Evolutionary conservation across 1,140 invertebrate genomes (phyloP), one percentile per base, ranked within the genome.

Genomic region (Bombus superbus): DNA sequence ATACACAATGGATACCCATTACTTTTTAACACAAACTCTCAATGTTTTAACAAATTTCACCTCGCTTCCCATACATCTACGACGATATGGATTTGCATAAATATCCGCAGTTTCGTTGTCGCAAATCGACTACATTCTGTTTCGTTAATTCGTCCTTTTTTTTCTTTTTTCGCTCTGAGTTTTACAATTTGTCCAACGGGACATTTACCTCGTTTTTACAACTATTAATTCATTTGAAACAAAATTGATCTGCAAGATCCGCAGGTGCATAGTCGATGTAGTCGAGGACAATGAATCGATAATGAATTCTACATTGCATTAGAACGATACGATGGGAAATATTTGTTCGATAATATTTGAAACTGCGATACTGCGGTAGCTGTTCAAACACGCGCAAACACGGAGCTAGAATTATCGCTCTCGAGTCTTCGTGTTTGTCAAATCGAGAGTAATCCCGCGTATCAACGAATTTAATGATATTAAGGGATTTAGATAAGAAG

Each of bases 331-430:
- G 18, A 76, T 8, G 74, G 35, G 25, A 59, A 59, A 76, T 76
- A 76, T 76, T 76, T 59, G 74, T 59, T 28, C 6, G 35, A 59
- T 22, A 76, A 76, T 76, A 59, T 76, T 76, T 76, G 74, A 76
- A 76, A 40, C 47, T 53, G 47, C n/a, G 35, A 76, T 59, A n/a
- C 25, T 35, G n/a, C 35, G 25, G 18, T 28, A 25, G 42, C 25
- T 76, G 74, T 59, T 38, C 74, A 76, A 76, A 76, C 35, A 76
- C 53, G 11, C 25, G 32, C 35, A 28, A 57, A 74, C 72, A 32
- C 15, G 22, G 10, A 13, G 22, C 15, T 22, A 59, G 53, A 76
- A 76, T 76, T 40, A 76, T 76, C 74, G 44, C 59, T 59, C 25
- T 4, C 74, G 35, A 28, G 13, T 59, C 47, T 35, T 57, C 32